Evolutionary conservation across 2,113 vertebrate genomes (phyloP).

Genomic region (Leucoraja erinaceus): DNA sequence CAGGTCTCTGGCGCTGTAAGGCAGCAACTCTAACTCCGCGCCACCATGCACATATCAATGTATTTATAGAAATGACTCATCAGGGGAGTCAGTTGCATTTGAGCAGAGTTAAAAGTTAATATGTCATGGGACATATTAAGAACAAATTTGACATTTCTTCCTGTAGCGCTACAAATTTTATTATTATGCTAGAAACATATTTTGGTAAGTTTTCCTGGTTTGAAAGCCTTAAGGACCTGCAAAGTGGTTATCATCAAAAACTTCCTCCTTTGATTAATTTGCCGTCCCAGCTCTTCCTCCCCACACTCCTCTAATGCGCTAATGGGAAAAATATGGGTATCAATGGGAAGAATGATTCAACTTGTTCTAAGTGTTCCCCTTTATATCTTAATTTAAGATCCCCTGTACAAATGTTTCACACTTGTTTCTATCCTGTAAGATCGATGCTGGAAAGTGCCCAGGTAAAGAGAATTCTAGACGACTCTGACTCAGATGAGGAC

Average conservation of each 20-base stretch:
- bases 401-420: neutral
- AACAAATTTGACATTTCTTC: neutral
- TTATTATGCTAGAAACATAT: too few relatives aligned
- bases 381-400: too few relatives aligned
- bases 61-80: neutral
- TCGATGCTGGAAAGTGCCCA: conserved; percentile 73
- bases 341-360: too few relatives aligned
- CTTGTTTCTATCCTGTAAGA: conserved; percentile 48
- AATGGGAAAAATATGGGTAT: too few relatives aligned
- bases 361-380: too few relatives aligned
- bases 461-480: conserved; percentile 62
- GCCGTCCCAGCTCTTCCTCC: neutral
- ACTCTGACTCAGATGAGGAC: conserved; percentile 73
- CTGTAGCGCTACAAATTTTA: too few relatives aligned
- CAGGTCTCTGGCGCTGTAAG: too few relatives aligned
- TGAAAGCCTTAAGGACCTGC: too few relatives aligned
- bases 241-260: neutral
- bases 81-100: neutral
- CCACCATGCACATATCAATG: neutral
- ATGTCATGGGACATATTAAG: neutral
- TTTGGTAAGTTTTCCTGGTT: too few relatives aligned
- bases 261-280: neutral
- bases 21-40: too few relatives aligned
- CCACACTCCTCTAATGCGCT: too few relatives aligned
- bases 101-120: neutral